A percentile compares a stretch with the other conserved stretches of the same genome.
phyloP scores from a whole-genome alignment of 2,888 invertebrate species.

The Blastobasis adustella region DNA sequence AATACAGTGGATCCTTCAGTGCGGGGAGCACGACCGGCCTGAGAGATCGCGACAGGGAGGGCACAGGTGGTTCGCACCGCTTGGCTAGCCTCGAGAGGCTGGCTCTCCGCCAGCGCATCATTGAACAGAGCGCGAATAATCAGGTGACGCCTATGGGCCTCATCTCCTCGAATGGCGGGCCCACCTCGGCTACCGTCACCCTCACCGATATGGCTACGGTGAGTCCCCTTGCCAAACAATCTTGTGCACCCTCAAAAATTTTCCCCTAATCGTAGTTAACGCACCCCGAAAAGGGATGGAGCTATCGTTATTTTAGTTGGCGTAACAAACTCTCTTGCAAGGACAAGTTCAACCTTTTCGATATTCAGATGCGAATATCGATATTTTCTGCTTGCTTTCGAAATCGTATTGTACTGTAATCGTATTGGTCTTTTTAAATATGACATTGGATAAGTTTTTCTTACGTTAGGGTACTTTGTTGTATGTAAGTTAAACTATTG shows the following conservation, averaged over 20 bases:
- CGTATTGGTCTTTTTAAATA: too few relatives aligned
- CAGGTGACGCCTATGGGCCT: constrained; percentile 52
- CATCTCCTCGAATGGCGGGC: constrained; percentile 50
- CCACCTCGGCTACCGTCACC: constrained; percentile 68
- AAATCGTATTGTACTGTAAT: too few relatives aligned
- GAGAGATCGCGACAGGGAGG: constrained; percentile 79
- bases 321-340: constrained; percentile 25
- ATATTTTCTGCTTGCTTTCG: too few relatives aligned
- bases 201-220: constrained; percentile 72
- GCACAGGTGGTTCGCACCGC: constrained; percentile 83
- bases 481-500: too few relatives aligned
- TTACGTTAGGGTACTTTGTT: too few relatives aligned
- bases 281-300: constrained; percentile 56
- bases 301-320: constrained; percentile 50
- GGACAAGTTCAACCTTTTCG: not conserved
- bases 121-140: constrained; percentile 78
- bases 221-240: constrained; percentile 62
- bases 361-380: too few relatives aligned
- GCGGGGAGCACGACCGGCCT: constrained; percentile 79
- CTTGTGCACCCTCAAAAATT: constrained; percentile 56
- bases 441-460: too few relatives aligned
- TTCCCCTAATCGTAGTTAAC: constrained; percentile 60
- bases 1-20: constrained; percentile 85
- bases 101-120: constrained; percentile 86
- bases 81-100: constrained; percentile 88